Evolutionary conservation across 1,140 invertebrate species (phyloP).

Genomic region (Platorchestia sp.): DNA sequence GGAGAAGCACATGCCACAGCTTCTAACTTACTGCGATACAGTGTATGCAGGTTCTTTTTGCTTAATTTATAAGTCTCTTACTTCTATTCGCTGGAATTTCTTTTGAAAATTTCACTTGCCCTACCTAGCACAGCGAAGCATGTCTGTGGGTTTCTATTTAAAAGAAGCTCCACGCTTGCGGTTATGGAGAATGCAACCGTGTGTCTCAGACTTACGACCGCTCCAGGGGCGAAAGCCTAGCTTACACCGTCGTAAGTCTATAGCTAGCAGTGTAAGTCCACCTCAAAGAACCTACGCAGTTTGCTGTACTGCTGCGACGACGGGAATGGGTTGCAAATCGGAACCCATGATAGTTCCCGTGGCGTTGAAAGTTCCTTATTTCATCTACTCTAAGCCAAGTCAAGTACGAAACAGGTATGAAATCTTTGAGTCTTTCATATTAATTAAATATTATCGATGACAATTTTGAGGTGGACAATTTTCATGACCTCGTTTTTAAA

Average conservation of each 20-base stretch:
- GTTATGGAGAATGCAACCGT: background rate
- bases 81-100: background rate
- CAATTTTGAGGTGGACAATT: background rate
- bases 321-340: no score
- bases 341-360: no score
- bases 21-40: background rate
- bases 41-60: background rate
- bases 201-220: background rate
- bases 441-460: background rate
- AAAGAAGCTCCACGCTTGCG: background rate
- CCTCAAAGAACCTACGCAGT: no score
- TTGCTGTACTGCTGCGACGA: no score
- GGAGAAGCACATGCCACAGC: background rate
- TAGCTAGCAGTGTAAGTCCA: no score
- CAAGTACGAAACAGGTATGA: background rate
- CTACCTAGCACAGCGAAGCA: background rate
- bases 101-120: background rate
- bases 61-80: background rate
- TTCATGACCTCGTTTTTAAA: background rate
- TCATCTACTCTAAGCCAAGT: background rate
- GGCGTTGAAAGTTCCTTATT: background rate
- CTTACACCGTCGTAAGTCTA: no score
- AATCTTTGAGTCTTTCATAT: background rate
- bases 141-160: background rate
- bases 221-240: no score